These are phyloP conservation scores for Amphipoea lucens DNA, from an alignment of 2,888 invertebrate species.

Conservation along the genomic window DNA sequence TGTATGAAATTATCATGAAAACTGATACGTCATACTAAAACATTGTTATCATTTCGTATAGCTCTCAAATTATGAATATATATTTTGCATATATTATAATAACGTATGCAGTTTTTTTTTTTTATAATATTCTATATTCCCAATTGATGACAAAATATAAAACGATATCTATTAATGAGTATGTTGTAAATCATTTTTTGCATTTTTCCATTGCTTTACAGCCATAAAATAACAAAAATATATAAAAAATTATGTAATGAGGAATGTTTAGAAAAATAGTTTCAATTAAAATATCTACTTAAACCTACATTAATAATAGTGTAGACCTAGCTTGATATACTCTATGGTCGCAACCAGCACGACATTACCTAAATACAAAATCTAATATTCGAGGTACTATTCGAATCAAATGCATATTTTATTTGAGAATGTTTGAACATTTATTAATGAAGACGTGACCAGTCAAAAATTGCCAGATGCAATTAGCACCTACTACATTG, in stretches of 20 bases:
- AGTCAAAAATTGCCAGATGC: background rate
- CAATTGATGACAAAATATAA: slow-evolving; percentile 41
- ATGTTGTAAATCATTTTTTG: slow-evolving; percentile 3
- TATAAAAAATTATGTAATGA: slow-evolving; percentile 5
- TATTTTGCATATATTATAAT: slow-evolving; percentile 6
- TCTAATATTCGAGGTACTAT: slow-evolving; percentile 60
- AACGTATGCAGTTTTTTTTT: background rate
- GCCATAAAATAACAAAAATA: slow-evolving; percentile 40
- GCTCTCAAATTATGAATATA: slow-evolving; percentile 18
- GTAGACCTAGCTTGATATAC: slow-evolving; percentile 39
- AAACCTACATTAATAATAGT: slow-evolving; percentile 49
- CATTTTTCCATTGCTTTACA: slow-evolving; percentile 15
- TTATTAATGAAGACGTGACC: background rate
- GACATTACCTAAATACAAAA: slow-evolving; percentile 57
- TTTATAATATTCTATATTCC: slow-evolving; percentile 23
- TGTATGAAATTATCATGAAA: slow-evolving; percentile 58
- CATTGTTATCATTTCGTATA: slow-evolving; percentile 27
- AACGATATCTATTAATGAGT: slow-evolving; percentile 1
- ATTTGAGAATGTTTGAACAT: slow-evolving; percentile 33
- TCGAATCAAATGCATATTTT: slow-evolving; percentile 61
- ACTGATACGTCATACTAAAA: slow-evolving; percentile 53
- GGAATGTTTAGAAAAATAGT: slow-evolving; percentile 50
- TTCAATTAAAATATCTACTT: slow-evolving; percentile 40
- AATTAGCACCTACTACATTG: background rate
- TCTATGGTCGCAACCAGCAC: slow-evolving; percentile 75